A percentile compares a stretch with the other conserved stretches of the same genome.
phyloP scores from a whole-genome alignment of 2,797 vertebrate species.

The Eleutherodactylus coqui region DNA sequence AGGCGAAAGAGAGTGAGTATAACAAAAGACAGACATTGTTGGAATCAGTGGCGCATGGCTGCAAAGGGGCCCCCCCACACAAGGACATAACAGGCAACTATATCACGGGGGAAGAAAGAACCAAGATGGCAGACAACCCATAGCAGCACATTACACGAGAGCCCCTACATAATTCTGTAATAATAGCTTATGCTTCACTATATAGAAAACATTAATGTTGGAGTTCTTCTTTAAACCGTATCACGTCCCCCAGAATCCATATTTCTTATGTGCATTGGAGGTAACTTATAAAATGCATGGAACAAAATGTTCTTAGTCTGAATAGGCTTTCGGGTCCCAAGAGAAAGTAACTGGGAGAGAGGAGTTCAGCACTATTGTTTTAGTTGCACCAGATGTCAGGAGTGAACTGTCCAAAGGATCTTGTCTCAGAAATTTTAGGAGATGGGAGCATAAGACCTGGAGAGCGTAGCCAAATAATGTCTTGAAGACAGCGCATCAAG shows the following conservation, averaged over 20 bases:
- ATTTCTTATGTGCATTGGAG: not conserved
- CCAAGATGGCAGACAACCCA: too few relatives aligned
- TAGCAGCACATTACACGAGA: too few relatives aligned
- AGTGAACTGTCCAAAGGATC: not conserved
- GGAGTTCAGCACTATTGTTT: slow-evolving; percentile 6
- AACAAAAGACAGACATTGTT: too few relatives aligned
- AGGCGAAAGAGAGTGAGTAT: too few relatives aligned
- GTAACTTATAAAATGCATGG: slow-evolving; percentile 13
- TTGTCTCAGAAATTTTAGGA: not conserved
- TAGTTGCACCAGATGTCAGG: slow-evolving; percentile 44
- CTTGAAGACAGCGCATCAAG: not conserved
- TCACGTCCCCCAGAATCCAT: not conserved
- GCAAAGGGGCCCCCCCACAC: too few relatives aligned
- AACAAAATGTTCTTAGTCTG: slow-evolving; percentile 51
- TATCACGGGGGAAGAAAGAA: too few relatives aligned
- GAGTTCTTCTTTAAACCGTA: not conserved
- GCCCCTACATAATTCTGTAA: too few relatives aligned
- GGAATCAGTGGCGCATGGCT: too few relatives aligned
- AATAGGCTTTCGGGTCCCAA: not conserved
- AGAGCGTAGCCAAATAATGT: not conserved
- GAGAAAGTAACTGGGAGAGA: slow-evolving; percentile 27
- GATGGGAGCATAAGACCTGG: not conserved
- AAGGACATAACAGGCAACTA: too few relatives aligned
- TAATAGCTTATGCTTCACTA: not conserved
- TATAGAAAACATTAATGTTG: not conserved